Percentiles rank a stretch among this genome's conserved stretches.
These are phyloP conservation scores for Enteromius viviparus DNA, from an alignment of 2,797 vertebrate species.

Conservation along the genomic window DNA sequence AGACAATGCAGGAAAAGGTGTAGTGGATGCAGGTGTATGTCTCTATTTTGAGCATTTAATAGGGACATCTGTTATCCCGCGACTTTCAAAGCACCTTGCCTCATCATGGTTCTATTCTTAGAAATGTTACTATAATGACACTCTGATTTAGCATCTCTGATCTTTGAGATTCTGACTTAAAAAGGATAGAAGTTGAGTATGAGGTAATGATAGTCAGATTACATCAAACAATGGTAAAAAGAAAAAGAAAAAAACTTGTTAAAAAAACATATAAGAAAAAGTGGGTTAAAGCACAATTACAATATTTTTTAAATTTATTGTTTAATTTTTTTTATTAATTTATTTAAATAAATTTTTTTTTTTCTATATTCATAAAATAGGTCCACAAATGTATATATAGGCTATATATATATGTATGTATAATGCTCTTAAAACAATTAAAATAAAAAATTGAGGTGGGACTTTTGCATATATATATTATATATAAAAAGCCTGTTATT, in stretches of 20 bases:
- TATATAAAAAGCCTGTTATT: not conserved
- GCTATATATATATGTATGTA: no score
- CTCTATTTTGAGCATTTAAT: conserved; percentile 29
- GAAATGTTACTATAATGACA: not conserved
- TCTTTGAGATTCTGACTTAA: not conserved
- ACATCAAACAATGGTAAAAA: not conserved
- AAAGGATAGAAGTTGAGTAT: not conserved
- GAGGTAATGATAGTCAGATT: not conserved
- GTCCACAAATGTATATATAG: no score
- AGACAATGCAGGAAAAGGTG: not conserved
- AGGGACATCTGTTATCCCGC: conserved; percentile 24
- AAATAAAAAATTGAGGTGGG: not conserved
- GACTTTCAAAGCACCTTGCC: not conserved
- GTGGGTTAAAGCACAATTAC: not conserved
- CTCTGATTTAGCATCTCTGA: not conserved
- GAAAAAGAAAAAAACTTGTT: not conserved
- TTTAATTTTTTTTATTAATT: no score
- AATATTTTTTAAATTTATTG: no score
- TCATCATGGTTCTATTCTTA: not conserved
- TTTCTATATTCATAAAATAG: not conserved
- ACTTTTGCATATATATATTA: no score
- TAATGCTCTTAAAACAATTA: no score
- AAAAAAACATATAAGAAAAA: not conserved
- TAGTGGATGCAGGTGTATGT: not conserved
- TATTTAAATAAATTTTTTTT: no score